Evolutionary conservation across 1,140 invertebrate genomes (phyloP).

Genomic region (Hirudo medicinalis): DNA sequence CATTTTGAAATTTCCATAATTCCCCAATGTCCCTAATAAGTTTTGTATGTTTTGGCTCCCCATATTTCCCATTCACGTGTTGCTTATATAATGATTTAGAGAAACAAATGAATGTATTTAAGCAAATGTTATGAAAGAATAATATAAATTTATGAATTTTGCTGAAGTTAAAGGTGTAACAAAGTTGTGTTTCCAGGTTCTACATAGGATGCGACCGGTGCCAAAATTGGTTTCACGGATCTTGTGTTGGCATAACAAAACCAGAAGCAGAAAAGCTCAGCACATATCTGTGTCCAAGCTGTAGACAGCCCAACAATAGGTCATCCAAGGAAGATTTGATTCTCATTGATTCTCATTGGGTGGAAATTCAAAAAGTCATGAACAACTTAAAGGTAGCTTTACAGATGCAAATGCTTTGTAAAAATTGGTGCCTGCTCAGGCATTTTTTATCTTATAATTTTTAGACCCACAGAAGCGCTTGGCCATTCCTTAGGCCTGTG

Average conservation of each 20-base stretch:
- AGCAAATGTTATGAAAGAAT: too few relatives aligned
- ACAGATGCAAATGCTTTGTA: too few relatives aligned
- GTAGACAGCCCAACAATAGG: slow-evolving; percentile 33
- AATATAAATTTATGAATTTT: not conserved
- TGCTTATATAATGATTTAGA: too few relatives aligned
- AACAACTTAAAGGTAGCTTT: not conserved
- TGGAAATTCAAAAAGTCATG: slow-evolving; percentile 5
- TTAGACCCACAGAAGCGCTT: slow-evolving; percentile 55
- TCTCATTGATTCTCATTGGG: not conserved
- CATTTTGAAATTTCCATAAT: slow-evolving; percentile 16
- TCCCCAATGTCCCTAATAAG: too few relatives aligned
- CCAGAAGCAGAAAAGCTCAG: slow-evolving; percentile 86
- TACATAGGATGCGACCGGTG: slow-evolving; percentile 97
- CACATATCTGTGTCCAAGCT: slow-evolving; percentile 89
- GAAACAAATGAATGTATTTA: not conserved
- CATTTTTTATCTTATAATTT: too few relatives aligned
- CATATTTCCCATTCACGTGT: not conserved
- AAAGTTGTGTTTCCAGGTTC: slow-evolving; percentile 51
- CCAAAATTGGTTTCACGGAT: slow-evolving; percentile 96
- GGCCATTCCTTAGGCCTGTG: slow-evolving; percentile 93
- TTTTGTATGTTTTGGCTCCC: slow-evolving; percentile 2
- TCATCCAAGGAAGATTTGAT: not conserved
- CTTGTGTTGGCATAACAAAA: slow-evolving; percentile 87
- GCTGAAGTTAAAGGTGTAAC: too few relatives aligned
- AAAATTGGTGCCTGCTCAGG: too few relatives aligned